Conservation (phyloP, 1,140 invertebrate genomes). For the Drosophila quadrilineata region DNA sequence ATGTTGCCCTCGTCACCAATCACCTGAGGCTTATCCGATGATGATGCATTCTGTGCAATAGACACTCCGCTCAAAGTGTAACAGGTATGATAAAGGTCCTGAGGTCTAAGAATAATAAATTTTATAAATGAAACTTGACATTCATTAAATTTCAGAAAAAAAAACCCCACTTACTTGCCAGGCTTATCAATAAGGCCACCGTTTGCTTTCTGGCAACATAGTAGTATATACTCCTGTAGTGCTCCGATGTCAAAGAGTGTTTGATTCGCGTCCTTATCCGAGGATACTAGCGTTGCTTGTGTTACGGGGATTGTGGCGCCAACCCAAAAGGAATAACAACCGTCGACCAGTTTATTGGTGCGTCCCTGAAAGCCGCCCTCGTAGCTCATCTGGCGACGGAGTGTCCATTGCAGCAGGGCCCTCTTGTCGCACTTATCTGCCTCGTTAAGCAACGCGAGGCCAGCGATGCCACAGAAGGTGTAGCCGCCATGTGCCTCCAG, state of each 20-base stretch:
- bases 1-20: conserved; percentile 85
- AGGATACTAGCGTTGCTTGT: conserved; percentile 83
- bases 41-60: conserved; percentile 92
- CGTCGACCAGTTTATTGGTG: conserved; percentile 99
- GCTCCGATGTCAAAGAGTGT: conserved; percentile 90
- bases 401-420: conserved; percentile 91
- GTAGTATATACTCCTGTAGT: conserved; percentile 96
- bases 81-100: conserved; percentile 98
- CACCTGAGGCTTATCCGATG: conserved; percentile 82
- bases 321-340: conserved; percentile 99
- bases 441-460: conserved; percentile 91
- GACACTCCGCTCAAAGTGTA: conserved; percentile 97
- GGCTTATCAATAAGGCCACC: conserved; percentile 99
- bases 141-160: too few relatives aligned
- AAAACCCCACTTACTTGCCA: conserved; percentile 87
- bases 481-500: conserved; percentile 99
- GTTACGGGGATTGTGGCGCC: conserved; percentile 93
- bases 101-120: conserved; percentile 82
- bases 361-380: conserved; percentile 97
- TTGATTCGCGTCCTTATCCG: conserved; percentile 56
- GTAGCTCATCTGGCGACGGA: conserved; percentile 93
- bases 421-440: conserved; percentile 90
- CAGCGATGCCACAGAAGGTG: conserved; percentile 97
- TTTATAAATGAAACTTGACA: not conserved
- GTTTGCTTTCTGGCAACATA: conserved; percentile 93